A percentile compares a stretch with the other conserved stretches of the same genome.
Conservation (phyloP, 2,888 invertebrate species). For the Drosophila suboccidentalis region DNA sequence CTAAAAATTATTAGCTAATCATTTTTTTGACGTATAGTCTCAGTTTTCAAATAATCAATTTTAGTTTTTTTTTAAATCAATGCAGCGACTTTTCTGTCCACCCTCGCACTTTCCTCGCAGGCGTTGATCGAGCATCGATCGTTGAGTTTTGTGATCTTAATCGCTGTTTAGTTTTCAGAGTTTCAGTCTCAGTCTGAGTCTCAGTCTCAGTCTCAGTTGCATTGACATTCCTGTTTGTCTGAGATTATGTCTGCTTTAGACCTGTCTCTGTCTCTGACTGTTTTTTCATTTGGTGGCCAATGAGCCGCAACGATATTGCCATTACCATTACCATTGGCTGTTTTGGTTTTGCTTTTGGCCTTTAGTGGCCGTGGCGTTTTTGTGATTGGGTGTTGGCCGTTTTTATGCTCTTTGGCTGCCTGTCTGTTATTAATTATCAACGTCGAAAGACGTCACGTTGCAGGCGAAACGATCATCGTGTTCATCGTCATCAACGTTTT, state of each 20-base stretch:
- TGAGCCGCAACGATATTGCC: constrained; percentile 55
- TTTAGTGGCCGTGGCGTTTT: constrained; percentile 48
- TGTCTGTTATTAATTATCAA: constrained; percentile 75
- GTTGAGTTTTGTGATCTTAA: constrained; percentile 66
- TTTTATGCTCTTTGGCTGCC: constrained; percentile 66
- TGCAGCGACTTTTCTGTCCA: background rate
- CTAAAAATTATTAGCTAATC: too few species aligned
- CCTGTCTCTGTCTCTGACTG: constrained; percentile 41
- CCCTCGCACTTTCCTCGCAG: constrained; percentile 21
- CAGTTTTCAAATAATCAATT: background rate
- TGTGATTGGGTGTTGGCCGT: constrained; percentile 74
- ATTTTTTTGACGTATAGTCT: too few species aligned
- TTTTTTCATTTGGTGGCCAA: constrained; percentile 48
- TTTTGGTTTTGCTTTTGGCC: constrained; percentile 29
- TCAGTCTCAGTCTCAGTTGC: constrained; percentile 23
- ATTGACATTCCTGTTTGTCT: constrained; percentile 79
- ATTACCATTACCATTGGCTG: constrained; percentile 69
- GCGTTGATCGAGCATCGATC: constrained; percentile 32
- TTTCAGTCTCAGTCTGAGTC: background rate
- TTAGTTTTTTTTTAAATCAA: background rate
- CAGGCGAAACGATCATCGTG: constrained; percentile 47
- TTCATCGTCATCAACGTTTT: constrained; percentile 30
- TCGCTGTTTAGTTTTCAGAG: constrained; percentile 17
- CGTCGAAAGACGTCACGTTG: constrained; percentile 37
- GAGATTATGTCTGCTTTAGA: constrained; percentile 82